Conservation (phyloP, 1,140 invertebrate genomes). For the Papilio aristodemus region DNA sequence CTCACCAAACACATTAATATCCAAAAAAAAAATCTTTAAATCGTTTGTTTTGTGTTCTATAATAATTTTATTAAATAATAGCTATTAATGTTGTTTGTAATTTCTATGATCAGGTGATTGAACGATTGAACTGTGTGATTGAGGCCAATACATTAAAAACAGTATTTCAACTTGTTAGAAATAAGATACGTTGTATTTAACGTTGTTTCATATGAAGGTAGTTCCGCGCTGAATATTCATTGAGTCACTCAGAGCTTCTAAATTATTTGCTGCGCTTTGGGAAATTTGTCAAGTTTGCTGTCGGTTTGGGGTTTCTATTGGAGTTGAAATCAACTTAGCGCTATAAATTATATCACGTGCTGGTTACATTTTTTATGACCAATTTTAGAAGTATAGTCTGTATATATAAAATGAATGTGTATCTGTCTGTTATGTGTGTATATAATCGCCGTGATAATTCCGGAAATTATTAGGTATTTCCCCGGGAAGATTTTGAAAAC, state of each 20-base stretch:
- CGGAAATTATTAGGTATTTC: too few species aligned
- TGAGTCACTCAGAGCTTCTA: constrained; percentile 30
- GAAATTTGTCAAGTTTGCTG: constrained; percentile 33
- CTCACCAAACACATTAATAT: too few species aligned
- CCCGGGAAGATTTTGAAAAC: too few species aligned
- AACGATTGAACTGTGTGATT: not conserved
- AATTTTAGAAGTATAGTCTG: too few species aligned
- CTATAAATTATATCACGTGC: not conserved
- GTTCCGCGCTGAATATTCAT: constrained; percentile 36
- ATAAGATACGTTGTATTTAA: not conserved
- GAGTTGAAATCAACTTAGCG: not conserved
- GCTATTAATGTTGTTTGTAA: not conserved
- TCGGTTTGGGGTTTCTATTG: constrained; percentile 10
- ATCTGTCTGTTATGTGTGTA: too few species aligned
- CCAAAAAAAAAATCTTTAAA: too few species aligned
- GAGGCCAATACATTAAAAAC: not conserved
- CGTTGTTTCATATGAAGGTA: not conserved
- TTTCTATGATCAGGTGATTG: not conserved
- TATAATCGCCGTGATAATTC: too few species aligned
- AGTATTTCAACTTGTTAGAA: not conserved
- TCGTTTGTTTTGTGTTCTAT: too few species aligned
- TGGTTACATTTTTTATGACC: not conserved
- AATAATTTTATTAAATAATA: too few species aligned
- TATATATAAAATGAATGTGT: too few species aligned
- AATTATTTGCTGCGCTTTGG: constrained; percentile 32